Percentiles rank a stretch among this genome's conserved stretches.
Evolutionary conservation across 2,888 invertebrate genomes (phyloP).

Genomic region (Drosophila peninsularis): DNA sequence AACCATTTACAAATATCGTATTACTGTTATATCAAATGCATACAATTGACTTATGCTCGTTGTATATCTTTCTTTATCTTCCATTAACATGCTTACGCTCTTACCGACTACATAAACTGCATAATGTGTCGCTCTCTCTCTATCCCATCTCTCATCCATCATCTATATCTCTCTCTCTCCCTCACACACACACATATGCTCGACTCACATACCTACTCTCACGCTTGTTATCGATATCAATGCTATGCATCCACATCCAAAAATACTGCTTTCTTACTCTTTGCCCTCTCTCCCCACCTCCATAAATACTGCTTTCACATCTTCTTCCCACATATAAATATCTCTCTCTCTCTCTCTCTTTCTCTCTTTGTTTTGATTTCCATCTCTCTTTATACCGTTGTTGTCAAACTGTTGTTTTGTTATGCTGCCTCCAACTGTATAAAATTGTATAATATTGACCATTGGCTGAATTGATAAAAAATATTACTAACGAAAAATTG

Average conservation of each 20-base stretch:
- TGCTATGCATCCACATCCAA: conserved; percentile 16
- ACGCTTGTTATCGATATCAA: conserved; percentile 40
- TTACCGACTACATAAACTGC: conserved; percentile 53
- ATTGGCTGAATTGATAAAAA: conserved; percentile 58
- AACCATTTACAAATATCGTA: conserved; percentile 25
- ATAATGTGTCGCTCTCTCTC: conserved; percentile 23
- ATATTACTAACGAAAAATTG: conserved; percentile 75
- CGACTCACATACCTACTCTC: conserved; percentile 1
- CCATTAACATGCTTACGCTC: conserved; percentile 77
- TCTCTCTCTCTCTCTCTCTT: conserved; percentile 1
- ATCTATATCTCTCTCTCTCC: conserved; percentile 10
- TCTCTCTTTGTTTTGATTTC: conserved; percentile 3
- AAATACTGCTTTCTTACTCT: conserved; percentile 1
- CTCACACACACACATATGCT: neutral
- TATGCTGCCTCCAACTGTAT: conserved; percentile 32
- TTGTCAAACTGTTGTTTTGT: conserved; percentile 20
- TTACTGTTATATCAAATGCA: conserved; percentile 32
- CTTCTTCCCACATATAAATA: neutral
- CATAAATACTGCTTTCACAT: conserved; percentile 1
- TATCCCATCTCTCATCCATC: conserved; percentile 7
- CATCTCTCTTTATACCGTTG: conserved; percentile 3
- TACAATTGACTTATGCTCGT: conserved; percentile 82
- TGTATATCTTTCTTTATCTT: conserved; percentile 80
- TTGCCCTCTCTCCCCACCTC: conserved; percentile 5
- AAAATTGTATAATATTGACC: conserved; percentile 38